These are phyloP conservation scores for Drosophila repletoides DNA, from an alignment of 1,140 invertebrate species.

Conservation along the genomic window DNA sequence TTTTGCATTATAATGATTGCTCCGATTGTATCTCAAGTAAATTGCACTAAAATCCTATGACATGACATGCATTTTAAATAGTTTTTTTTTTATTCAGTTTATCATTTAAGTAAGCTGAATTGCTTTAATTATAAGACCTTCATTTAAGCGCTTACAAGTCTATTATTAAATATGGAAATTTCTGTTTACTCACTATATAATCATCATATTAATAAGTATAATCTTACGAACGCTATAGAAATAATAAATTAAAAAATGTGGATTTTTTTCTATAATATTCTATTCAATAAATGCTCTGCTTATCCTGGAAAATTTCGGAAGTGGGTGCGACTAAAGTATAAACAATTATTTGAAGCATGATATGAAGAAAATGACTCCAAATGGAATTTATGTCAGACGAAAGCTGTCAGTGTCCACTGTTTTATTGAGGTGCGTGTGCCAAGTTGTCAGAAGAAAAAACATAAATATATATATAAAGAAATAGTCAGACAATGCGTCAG, in stretches of 20 bases:
- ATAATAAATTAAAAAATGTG: too few species aligned
- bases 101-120: slow-evolving; percentile 32
- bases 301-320: slow-evolving; percentile 17
- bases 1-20: slow-evolving; percentile 40
- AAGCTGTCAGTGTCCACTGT: slow-evolving; percentile 18
- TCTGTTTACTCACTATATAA: slow-evolving; percentile 8
- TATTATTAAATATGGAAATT: slow-evolving; percentile 43
- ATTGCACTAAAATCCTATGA: slow-evolving; percentile 27
- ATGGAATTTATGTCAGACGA: slow-evolving; percentile 18
- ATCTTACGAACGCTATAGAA: too few species aligned
- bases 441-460: slow-evolving; percentile 26
- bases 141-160: not conserved
- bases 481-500: slow-evolving; percentile 4
- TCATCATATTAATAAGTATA: not conserved
- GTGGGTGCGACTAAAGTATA: slow-evolving; percentile 14
- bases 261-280: not conserved
- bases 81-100: slow-evolving; percentile 14
- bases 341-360: slow-evolving; percentile 22
- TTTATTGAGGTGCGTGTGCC: slow-evolving; percentile 28
- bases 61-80: slow-evolving; percentile 29
- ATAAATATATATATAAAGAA: not conserved
- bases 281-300: too few species aligned
- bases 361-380: not conserved
- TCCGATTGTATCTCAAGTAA: slow-evolving; percentile 31
- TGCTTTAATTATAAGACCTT: slow-evolving; percentile 44